Evolutionary conservation across 2,797 vertebrate species (phyloP).

Genomic region (Gambelia wislizenii): DNA sequence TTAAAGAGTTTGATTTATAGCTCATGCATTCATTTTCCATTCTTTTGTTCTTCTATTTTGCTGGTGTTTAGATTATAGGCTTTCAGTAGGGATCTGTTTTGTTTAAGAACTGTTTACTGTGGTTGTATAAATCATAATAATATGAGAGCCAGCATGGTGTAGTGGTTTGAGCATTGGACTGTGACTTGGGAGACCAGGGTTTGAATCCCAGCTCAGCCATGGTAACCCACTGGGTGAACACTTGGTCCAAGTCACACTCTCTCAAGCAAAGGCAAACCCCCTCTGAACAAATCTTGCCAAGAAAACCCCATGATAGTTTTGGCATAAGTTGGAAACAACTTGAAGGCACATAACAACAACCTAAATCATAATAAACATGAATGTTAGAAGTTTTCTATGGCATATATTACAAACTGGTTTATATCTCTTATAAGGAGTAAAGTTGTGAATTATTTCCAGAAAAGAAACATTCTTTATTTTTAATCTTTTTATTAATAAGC

Average conservation of each 20-base stretch:
- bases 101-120: constrained; percentile 2
- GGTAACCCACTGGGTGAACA: too few species aligned
- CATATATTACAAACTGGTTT: background rate
- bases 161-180: too few species aligned
- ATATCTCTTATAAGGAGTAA: background rate
- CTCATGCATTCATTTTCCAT: background rate
- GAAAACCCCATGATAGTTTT: too few species aligned
- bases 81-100: constrained; percentile 24
- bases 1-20: constrained; percentile 3
- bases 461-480: background rate
- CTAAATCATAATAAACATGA: constrained; percentile 13
- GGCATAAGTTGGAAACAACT: too few species aligned
- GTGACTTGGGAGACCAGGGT: too few species aligned
- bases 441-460: background rate
- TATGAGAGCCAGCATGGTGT: too few species aligned
- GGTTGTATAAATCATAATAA: constrained; percentile 7
- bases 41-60: background rate
- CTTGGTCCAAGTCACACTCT: too few species aligned
- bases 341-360: too few species aligned
- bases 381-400: background rate
- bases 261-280: too few species aligned
- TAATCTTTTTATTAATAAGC: background rate
- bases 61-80: background rate
- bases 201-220: too few species aligned
- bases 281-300: too few species aligned